Percentiles rank a stretch among this genome's conserved stretches.
Conservation (phyloP, 1,140 invertebrate species). For the Halictus rubicundus region DNA sequence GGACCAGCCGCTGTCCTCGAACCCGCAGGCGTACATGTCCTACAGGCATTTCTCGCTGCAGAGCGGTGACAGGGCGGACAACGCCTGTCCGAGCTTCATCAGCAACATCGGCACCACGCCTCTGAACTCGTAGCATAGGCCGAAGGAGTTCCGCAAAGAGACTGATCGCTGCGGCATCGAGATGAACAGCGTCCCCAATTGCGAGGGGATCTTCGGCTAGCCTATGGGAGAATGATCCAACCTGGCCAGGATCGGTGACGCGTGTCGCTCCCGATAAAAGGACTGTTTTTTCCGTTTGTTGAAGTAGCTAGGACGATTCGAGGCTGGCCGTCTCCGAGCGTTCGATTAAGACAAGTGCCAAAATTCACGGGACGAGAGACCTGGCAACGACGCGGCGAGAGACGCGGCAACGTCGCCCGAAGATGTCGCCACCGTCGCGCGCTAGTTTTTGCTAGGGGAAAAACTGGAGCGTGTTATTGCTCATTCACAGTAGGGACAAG, state of each 20-base stretch:
- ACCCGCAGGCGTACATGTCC: conserved; percentile 87
- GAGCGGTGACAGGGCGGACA: conserved; percentile 75
- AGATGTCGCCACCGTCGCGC: no score
- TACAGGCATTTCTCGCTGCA: conserved; percentile 86
- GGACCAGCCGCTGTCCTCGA: conserved; percentile 83
- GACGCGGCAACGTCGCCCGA: no score
- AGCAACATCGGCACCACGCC: conserved; percentile 76
- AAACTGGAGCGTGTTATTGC: no score
- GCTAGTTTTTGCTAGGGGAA: no score
- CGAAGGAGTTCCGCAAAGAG: conserved; percentile 62
- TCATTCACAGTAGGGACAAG: neutral
- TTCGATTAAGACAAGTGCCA: conserved; percentile 52
- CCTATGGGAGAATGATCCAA: no score
- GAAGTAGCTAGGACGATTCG: neutral
- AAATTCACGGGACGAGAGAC: conserved; percentile 26
- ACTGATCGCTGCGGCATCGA: conserved; percentile 69
- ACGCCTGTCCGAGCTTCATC: conserved; percentile 78
- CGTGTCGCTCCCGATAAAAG: neutral
- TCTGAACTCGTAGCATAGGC: conserved; percentile 77
- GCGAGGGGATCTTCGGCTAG: conserved; percentile 69
- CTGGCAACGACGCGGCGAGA: no score
- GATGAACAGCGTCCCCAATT: conserved; percentile 70
- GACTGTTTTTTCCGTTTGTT: neutral
- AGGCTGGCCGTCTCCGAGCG: neutral
- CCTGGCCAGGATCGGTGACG: neutral